Percentiles rank a stretch among this genome's conserved stretches.
Evolutionary conservation across 2,888 invertebrate genomes (phyloP).

Genomic region (Erannis defoliaria): DNA sequence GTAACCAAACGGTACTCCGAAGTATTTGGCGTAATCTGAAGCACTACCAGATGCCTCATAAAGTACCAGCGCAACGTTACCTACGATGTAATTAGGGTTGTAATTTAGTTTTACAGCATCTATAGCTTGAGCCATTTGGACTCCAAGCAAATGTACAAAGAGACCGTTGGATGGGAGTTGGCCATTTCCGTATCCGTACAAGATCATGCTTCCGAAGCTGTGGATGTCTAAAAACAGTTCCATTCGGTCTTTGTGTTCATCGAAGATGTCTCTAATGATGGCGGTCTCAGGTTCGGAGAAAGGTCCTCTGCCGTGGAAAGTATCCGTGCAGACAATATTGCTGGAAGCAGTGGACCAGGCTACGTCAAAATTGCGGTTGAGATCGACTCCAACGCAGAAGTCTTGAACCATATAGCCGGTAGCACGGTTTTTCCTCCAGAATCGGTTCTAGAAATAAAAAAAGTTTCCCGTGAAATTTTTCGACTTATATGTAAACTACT

Average conservation of each 20-base stretch:
- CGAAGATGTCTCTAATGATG: constrained; percentile 85
- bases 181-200: constrained; percentile 64
- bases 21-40: constrained; percentile 86
- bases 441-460: constrained; percentile 19
- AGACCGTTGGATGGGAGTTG: constrained; percentile 76
- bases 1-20: constrained; percentile 83
- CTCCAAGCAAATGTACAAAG: constrained; percentile 65
- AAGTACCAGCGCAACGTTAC: constrained; percentile 77
- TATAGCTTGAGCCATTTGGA: constrained; percentile 71
- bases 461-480: background rate
- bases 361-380: constrained; percentile 91
- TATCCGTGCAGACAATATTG: constrained; percentile 83
- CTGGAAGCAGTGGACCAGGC: constrained; percentile 87
- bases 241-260: constrained; percentile 73
- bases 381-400: constrained; percentile 89
- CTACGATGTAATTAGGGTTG: constrained; percentile 78
- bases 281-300: constrained; percentile 89
- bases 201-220: constrained; percentile 89
- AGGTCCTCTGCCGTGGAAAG: constrained; percentile 86
- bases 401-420: constrained; percentile 52
- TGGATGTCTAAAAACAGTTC: constrained; percentile 90
- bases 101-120: constrained; percentile 66
- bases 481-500: background rate
- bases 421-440: constrained; percentile 85
- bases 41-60: constrained; percentile 88